Base-by-base conservation (phyloP, 2,888 invertebrate genomes). In the Epistrophe eligans region DNA sequence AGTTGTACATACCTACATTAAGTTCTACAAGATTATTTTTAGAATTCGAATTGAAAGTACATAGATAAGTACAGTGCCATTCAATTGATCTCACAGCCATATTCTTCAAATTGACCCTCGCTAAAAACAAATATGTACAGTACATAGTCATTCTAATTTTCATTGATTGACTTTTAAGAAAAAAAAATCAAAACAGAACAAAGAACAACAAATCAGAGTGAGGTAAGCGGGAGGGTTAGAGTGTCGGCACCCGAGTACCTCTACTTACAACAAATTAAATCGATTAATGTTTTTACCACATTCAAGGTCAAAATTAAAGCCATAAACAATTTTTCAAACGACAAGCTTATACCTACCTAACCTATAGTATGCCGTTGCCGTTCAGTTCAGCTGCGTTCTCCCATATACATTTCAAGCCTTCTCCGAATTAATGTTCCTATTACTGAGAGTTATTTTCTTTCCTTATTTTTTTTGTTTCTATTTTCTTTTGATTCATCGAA, bases 271-370 rank as follows among this genome's bases (percentile, higher is more conserved):
- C 84, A 72, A 72, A 66, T 52, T 62, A 60, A 84, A 84, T 80
- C 80, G 80, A 77, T 81, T 77, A 80, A 77, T 76, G 76, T 81
- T 77, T 67, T 67, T 55, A 72, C 40, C 58, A 32, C 48, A 60
- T 60, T 62, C 81, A 81, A 81, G 84, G 84, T 84, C 81, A 77
- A 60, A 60, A 55, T 60, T 66, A 58, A 77, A 81, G 67, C 77
- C 58, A 81, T 77, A 81, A 84, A 72, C 77, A 84, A 71, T 80
- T 84, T 84, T 70, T 45, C 45, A 19, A 76, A 52, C 77, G 58
- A 79, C 74, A 66, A 66, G 76, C 81, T 58, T 71, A 58, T 71
- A 60, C 35, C 38, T 57, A 55, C 57, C 11, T 2, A 32, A 4
- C 5, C 57, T 71, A 58, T 71, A 58, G 50, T 52, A n/a, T 57